Percentiles rank a stretch among this genome's conserved stretches.
Conservation (phyloP, 1,140 invertebrate species). For the Muscidifurax raptorellus region DNA sequence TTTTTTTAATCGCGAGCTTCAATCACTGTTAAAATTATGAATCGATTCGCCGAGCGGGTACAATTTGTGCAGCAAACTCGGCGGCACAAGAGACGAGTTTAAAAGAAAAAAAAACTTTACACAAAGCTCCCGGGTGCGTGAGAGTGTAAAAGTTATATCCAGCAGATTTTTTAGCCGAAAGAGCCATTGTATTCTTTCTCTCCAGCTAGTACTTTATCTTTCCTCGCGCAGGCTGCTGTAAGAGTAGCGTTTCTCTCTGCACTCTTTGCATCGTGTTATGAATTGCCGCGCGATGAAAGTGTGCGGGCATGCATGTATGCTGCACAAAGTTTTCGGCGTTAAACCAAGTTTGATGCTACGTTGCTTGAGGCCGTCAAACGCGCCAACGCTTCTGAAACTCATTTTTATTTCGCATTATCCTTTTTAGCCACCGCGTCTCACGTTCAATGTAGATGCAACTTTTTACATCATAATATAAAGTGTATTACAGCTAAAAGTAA, state of each 20-base stretch:
- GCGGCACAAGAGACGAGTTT: background rate
- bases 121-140: background rate
- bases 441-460: background rate
- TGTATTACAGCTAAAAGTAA: slow-evolving; percentile 9
- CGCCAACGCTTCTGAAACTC: background rate
- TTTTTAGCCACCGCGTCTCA: background rate
- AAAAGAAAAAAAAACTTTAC: background rate
- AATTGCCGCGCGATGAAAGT: slow-evolving; percentile 11
- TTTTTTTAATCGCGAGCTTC: too few species aligned
- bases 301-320: background rate
- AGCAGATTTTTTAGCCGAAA: background rate
- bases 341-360: slow-evolving; percentile 23
- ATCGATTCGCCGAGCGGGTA: background rate
- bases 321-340: slow-evolving; percentile 31
- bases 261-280: slow-evolving; percentile 6
- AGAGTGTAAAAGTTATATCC: background rate
- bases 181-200: background rate
- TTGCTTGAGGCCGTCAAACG: slow-evolving; percentile 11
- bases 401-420: slow-evolving; percentile 26
- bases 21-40: too few species aligned
- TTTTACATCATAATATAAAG: slow-evolving; percentile 32
- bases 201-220: slow-evolving; percentile 15
- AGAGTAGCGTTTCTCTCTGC: background rate
- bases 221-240: background rate
- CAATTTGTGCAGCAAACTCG: background rate